Conservation (phyloP, 1,140 invertebrate species). For the Drosophila serrata region DNA sequence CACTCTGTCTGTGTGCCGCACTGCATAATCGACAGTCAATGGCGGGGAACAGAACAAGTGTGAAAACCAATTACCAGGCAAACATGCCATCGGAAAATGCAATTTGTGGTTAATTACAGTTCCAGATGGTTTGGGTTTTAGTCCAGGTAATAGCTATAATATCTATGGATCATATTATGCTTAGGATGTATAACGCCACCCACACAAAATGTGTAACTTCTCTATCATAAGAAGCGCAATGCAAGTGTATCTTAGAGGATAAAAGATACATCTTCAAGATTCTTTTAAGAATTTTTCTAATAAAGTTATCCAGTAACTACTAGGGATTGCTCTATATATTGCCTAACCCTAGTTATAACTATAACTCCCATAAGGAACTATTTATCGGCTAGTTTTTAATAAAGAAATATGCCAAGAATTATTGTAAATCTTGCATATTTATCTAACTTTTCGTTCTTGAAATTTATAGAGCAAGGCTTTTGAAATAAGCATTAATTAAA, state of each 20-base stretch:
- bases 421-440: neutral
- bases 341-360: neutral
- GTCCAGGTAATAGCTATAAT: neutral
- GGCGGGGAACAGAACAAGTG: slow-evolving; percentile 1
- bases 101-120: neutral
- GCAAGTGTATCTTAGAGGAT: no score
- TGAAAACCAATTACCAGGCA: slow-evolving; percentile 13
- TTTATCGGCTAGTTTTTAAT: neutral
- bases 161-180: neutral
- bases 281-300: neutral
- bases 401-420: neutral
- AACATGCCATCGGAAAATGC: neutral
- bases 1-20: neutral
- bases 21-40: neutral
- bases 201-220: neutral
- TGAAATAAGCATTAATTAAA: no score
- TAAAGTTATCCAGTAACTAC: no score
- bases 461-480: slow-evolving; percentile 5
- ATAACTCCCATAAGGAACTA: neutral
- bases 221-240: no score
- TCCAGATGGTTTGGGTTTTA: slow-evolving; percentile 3
- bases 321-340: no score
- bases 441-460: slow-evolving; percentile 6
- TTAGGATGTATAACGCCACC: neutral
- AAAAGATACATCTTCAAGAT: neutral